Conservation (phyloP, 2,888 invertebrate species). For the Nasonovia ribisnigri region DNA sequence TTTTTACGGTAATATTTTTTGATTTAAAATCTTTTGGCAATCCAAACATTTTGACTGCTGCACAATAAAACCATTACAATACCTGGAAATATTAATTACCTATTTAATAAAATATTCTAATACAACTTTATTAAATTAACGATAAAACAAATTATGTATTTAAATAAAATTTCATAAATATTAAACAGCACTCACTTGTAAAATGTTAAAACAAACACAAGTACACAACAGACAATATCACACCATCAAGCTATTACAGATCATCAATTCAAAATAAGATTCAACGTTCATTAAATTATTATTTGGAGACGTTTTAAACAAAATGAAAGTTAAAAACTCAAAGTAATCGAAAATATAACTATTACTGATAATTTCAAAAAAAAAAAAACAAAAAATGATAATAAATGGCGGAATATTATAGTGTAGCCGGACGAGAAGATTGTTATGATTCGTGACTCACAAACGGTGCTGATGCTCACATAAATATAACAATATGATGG, state of each 20-base stretch:
- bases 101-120: not conserved
- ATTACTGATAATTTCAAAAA: not conserved
- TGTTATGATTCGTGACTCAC: not conserved
- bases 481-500: not conserved
- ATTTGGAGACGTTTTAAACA: not conserved
- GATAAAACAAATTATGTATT: not conserved
- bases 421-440: not conserved
- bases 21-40: constrained; percentile 46
- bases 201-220: not conserved
- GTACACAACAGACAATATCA: not conserved
- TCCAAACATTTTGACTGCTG: constrained; percentile 46
- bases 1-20: constrained; percentile 69
- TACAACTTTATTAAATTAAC: not conserved
- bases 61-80: constrained; percentile 6
- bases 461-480: not conserved
- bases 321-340: not conserved
- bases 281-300: not conserved
- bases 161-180: not conserved
- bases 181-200: not conserved
- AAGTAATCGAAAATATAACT: not conserved
- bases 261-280: not conserved
- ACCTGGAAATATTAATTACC: constrained; percentile 24
- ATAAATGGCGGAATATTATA: not conserved
- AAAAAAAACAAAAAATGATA: too few relatives aligned
- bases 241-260: not conserved